Base-by-base conservation (phyloP, 2,888 invertebrate genomes). In the Eustalomyia histrio region DNA sequence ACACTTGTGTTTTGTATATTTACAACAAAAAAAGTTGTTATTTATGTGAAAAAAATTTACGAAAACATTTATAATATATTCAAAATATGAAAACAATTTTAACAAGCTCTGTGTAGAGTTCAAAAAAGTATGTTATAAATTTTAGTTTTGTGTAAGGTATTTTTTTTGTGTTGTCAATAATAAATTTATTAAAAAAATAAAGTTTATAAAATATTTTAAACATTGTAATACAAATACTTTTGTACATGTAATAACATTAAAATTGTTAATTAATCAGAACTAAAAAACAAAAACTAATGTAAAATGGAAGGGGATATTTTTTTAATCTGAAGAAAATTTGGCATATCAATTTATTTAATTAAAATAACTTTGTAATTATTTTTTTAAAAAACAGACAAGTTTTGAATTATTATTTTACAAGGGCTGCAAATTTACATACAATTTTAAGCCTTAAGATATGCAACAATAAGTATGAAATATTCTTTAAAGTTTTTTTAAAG, bases 51-150 rank as follows among this genome's bases (percentile, higher is more conserved):
- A 24, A 35, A 39, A 43, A 39, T 39, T 29, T 12, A 63, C 21
- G 9, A 57, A 5, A 52, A 61, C 43, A 47, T 47, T 14, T 5
- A 39, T 12, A 39, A 39, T 39, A 12, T 39, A 39, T 39, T 39
- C 14, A 71, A 35, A 61, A 14, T 43, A 43, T 63, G 6, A 53
- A 63, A 63, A 63, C 4, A 14, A 53, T 71, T 61, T 71, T 52
- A 52, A 55, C 61, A 63, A 72, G 72, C 39, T 61, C 10, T 57
- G 2, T 52, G 10, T 52, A 63, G n/a, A 18, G 29, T 24, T 6
- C 9, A 39, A 12, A 60, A 69, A 60, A 60, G 16, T 10, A 35
- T 60, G 7, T 60, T 16, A 18, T 16, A 52, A 60, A 60, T 35
- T 35, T 63, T n/a, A 16, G 29, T 12, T 29, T n/a, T 33, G 7